Conservation (phyloP, 2,113 vertebrate genomes). For the Heterochromis multidens region DNA sequence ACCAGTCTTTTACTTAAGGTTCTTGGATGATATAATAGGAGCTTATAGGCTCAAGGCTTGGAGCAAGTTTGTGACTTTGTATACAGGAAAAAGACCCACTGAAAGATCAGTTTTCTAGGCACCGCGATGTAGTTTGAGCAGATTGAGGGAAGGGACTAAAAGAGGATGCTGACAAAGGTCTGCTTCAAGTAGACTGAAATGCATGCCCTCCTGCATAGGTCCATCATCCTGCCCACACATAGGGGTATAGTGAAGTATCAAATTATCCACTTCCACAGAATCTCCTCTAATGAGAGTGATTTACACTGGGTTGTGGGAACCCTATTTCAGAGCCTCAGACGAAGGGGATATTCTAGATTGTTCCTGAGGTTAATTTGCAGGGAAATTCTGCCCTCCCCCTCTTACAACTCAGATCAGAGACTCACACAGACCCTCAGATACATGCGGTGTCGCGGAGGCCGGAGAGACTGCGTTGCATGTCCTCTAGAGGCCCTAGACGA, state of each 20-base stretch:
- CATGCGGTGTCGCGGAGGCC: background rate
- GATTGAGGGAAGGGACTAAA: background rate
- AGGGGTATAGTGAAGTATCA: background rate
- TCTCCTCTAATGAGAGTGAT: background rate
- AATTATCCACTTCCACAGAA: background rate
- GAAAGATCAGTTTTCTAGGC: background rate
- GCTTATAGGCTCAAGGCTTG: background rate
- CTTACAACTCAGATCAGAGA: background rate
- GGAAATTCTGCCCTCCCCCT: background rate
- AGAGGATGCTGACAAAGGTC: background rate
- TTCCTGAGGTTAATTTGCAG: background rate
- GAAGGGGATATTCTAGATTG: background rate
- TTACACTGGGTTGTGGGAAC: background rate
- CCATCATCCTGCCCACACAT: background rate
- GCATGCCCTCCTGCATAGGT: background rate
- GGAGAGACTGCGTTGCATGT: background rate
- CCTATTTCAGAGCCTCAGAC: background rate
- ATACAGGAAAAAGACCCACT: background rate
- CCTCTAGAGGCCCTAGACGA: background rate
- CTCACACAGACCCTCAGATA: background rate
- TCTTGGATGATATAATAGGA: background rate
- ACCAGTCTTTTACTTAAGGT: background rate
- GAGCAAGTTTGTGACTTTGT: background rate
- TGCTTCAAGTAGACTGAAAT: background rate
- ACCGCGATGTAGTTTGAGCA: background rate